Conservation (phyloP, 2,113 vertebrate species). For the Xenopus borealis region DNA sequence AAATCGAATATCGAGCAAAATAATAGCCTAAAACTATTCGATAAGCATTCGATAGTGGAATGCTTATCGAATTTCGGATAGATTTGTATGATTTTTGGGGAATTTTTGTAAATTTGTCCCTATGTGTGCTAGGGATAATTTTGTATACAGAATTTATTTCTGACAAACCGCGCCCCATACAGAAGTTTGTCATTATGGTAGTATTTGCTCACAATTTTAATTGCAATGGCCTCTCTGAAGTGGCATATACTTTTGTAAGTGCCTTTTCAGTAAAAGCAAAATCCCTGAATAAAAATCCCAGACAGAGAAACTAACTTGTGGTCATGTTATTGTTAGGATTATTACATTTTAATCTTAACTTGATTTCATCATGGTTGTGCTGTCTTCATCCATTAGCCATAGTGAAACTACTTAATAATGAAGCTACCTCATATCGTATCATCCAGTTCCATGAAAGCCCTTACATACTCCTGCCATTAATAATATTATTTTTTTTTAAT, state of each 20-base stretch:
- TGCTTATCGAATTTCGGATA: too few species aligned
- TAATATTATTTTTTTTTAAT: constrained; percentile 18
- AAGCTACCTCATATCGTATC: not conserved
- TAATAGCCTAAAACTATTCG: too few species aligned
- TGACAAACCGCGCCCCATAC: too few species aligned
- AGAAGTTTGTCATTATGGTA: too few species aligned
- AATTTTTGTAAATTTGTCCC: too few species aligned
- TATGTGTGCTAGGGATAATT: too few species aligned
- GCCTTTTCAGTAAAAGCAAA: not conserved
- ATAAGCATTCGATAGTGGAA: too few species aligned
- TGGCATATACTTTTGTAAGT: too few species aligned
- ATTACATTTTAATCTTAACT: constrained; percentile 5
- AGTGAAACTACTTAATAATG: not conserved
- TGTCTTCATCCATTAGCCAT: not conserved
- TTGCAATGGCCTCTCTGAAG: not conserved
- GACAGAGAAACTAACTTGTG: not conserved
- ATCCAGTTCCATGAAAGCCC: not conserved
- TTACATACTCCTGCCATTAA: not conserved
- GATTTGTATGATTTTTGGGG: too few species aligned
- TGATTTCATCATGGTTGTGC: not conserved
- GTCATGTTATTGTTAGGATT: not conserved
- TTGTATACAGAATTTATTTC: too few species aligned
- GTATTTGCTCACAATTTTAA: too few species aligned
- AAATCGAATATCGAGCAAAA: too few species aligned
- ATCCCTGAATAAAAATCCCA: not conserved